Conservation (phyloP, 2,797 vertebrate genomes). For the Hydrophis major region DNA sequence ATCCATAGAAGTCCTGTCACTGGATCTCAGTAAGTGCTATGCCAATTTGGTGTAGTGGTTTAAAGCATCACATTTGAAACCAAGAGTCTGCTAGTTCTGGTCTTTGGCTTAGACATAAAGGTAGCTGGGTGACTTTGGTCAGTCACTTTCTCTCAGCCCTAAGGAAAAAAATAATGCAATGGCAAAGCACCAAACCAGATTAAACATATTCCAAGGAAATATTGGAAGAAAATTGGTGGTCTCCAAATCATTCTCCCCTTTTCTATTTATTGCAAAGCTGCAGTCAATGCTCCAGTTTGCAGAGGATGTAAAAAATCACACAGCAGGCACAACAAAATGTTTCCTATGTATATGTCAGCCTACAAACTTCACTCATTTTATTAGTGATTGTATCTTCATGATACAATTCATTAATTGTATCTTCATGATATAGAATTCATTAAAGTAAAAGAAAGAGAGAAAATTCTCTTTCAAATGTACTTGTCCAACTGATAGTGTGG, state of each 20-base stretch:
- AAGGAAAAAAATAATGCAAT: not conserved
- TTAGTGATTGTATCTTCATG: slow-evolving; percentile 10
- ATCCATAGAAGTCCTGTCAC: not conserved
- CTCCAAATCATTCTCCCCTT: slow-evolving; percentile 55
- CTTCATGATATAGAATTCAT: not conserved
- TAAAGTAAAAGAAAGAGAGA: slow-evolving; percentile 31
- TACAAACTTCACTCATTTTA: slow-evolving; percentile 51
- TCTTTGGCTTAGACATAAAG: not conserved
- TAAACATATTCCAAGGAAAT: slow-evolving; percentile 31
- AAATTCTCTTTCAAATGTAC: not conserved
- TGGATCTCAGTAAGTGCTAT: not conserved
- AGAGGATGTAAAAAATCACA: not conserved
- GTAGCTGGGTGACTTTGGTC: not conserved
- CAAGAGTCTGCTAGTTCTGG: not conserved
- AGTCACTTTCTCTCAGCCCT: not conserved
- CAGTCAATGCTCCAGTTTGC: slow-evolving; percentile 29
- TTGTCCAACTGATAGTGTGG: slow-evolving; percentile 29
- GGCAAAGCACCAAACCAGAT: not conserved
- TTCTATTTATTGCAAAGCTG: slow-evolving; percentile 51
- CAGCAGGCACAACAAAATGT: not conserved
- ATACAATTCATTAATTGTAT: not conserved
- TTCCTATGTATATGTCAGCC: slow-evolving; percentile 45
- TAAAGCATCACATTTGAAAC: not conserved
- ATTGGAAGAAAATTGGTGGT: slow-evolving; percentile 50
- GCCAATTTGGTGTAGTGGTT: not conserved